phyloP scores from a whole-genome alignment of 1,140 invertebrate genomes.

The Ostrea edulis region DNA sequence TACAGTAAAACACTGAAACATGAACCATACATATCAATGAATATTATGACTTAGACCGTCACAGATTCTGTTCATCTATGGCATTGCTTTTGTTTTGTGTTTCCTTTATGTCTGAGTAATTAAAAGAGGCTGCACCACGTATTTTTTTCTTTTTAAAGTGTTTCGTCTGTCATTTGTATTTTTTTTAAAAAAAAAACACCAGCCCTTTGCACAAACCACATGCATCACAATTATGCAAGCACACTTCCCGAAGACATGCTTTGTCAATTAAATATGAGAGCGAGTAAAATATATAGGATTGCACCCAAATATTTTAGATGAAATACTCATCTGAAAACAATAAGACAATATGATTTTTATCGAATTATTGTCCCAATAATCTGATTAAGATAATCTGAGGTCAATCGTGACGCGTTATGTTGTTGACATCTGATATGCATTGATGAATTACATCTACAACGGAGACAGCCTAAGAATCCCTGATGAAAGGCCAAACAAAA shows the following conservation, averaged over 20 bases:
- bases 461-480: background rate
- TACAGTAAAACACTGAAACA: no score
- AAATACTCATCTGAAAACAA: conserved; percentile 21
- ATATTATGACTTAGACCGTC: no score
- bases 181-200: conserved; percentile 1
- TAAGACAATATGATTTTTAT: background rate
- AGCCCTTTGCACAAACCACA: conserved; percentile 18
- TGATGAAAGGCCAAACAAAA: background rate
- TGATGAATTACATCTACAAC: background rate
- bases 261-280: background rate
- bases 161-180: conserved; percentile 43
- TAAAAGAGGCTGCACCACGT: no score
- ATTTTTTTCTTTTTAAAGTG: background rate
- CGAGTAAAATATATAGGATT: background rate
- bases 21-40: no score
- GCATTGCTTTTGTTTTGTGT: no score
- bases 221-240: background rate
- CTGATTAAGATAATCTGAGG: background rate
- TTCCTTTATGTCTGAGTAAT: no score
- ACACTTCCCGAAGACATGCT: background rate
- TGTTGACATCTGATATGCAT: background rate
- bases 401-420: background rate
- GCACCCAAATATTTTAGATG: background rate
- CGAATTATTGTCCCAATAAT: background rate
- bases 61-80: no score